phyloP scores from a whole-genome alignment of 1,140 invertebrate genomes.

The Luehdorfia chinensis region DNA sequence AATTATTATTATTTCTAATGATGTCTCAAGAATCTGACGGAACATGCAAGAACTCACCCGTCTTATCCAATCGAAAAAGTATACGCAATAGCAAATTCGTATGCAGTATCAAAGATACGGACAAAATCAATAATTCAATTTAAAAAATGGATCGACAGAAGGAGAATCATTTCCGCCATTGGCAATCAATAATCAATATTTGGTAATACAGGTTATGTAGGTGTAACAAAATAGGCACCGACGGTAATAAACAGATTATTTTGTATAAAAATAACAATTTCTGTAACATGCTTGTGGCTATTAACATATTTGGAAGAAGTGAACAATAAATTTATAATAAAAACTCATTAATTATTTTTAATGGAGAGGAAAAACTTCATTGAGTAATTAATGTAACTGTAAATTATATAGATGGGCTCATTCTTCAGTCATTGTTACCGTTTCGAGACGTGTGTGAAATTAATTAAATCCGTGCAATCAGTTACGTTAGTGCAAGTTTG shows the following conservation, averaged over 20 bases:
- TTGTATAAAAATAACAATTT: background rate
- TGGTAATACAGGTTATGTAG: background rate
- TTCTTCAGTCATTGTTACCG: conserved; percentile 23
- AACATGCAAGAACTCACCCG: background rate
- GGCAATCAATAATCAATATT: too few relatives aligned
- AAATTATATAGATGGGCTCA: conserved; percentile 2
- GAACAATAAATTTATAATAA: background rate
- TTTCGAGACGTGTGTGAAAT: conserved; percentile 25
- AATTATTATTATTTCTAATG: too few relatives aligned
- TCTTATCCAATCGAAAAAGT: background rate
- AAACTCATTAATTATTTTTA: background rate
- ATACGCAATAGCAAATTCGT: background rate
- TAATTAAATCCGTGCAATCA: conserved; percentile 21
- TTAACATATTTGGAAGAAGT: background rate
- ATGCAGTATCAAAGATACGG: background rate
- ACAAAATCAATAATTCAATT: background rate
- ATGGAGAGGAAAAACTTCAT: background rate
- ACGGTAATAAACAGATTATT: background rate
- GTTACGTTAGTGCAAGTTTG: conserved; percentile 8
- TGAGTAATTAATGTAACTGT: background rate
- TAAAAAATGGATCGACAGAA: background rate
- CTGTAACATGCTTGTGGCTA: background rate
- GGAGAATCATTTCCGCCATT: background rate
- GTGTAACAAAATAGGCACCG: background rate
- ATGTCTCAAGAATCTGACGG: background rate